Evolutionary conservation across 1,140 invertebrate genomes (phyloP), one percentile per base, ranked within the genome.

Genomic region (Macrobrachium nipponense): DNA sequence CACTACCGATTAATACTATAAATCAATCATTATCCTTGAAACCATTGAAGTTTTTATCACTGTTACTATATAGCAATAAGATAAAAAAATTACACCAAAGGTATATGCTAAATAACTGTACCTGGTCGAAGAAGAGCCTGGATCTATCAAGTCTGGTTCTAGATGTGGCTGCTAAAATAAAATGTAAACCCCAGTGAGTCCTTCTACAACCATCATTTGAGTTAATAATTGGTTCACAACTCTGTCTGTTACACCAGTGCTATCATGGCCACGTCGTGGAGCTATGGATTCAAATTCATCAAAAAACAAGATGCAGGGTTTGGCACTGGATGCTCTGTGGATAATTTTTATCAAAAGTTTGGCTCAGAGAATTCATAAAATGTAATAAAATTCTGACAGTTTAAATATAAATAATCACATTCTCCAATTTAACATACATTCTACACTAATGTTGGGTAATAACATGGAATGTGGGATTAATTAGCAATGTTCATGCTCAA

Each of bases 151-250:
- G 92, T 99, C 98, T 3, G 98, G 98, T 73, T n/a, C 98, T 93
- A 64, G 96, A 98, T 18, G 97, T 97, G 27, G 98, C 98, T 3
- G 96, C 98, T 81, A 99, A 91, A n/a, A n/a, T n/a, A n/a, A n/a
- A 7, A 99, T 95, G 87, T 95, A 97, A 14, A 98, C 96, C 10
- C 97, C 98, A 91, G 93, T 94, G 62, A 95, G 91, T 79, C 94
- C 93, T 92, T 99, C 98, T 17, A 99, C 95, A 23, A n/a, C 98
- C 98, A 92, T 99, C 89, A 99, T 92, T 90, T 98, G 95, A 2
- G 98, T 98, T 75, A 99, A 92, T 84, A 99, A 92, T 91, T 99
- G 98, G 93, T 99, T 99, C 20, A 99, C 98, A 60, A 99, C 97
- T 86, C 98, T 93, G 92, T 99, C 98, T 0, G 98, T 99, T 11